Evolutionary conservation across 2,113 vertebrate genomes (phyloP), one percentile per base, ranked within the genome.

Genomic region (Embiotoca jacksoni): DNA sequence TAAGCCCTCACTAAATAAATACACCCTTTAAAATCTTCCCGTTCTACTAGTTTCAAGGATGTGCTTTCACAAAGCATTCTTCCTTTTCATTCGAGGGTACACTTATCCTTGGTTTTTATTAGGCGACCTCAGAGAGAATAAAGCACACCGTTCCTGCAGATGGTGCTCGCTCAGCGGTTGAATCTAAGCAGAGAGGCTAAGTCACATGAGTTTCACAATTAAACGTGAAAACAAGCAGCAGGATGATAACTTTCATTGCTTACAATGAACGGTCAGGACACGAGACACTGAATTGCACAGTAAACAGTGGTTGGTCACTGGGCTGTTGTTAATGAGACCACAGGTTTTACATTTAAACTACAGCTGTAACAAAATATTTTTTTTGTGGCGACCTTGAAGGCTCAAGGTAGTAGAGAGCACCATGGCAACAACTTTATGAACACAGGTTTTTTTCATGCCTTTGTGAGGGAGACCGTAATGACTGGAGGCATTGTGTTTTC

Each of bases 21-120:
- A 7, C 37, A 4, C 10, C 33, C 57, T 70, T 76, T 76, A 14
- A 67, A 72, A 54, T 47, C 9, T 16, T 57, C 13, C 50, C 36
- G 68, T 58, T 69, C n/a, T 44, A 7, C 36, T 8, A 35, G 31
- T 62, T 47, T 80, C 70, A 84, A 78, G 78, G 73, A 57, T 75
- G 57, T 11, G 2, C 39, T 14, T 50, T 57, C 0, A 3, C 31
- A 32, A 57, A 71, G 30, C 16, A 44, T 60, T 37, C 15, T 41
- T 73, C 41, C 5, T n/a, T 64, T 71, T 74, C 7, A n/a, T 63
- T 35, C 56, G 30, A 74, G 56, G n/a, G 16, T 3, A 41, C n/a
- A 13, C 44, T 67, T 52, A 4, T 77, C 39, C 57, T 62, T 67
- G 47, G 39, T 54, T 75, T 71, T 81, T 80, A 60, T 76, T 55